A percentile compares a stretch with the other conserved stretches of the same genome.
Evolutionary conservation across 2,113 vertebrate genomes (phyloP).

Genomic region (Donacobius atricapilla): DNA sequence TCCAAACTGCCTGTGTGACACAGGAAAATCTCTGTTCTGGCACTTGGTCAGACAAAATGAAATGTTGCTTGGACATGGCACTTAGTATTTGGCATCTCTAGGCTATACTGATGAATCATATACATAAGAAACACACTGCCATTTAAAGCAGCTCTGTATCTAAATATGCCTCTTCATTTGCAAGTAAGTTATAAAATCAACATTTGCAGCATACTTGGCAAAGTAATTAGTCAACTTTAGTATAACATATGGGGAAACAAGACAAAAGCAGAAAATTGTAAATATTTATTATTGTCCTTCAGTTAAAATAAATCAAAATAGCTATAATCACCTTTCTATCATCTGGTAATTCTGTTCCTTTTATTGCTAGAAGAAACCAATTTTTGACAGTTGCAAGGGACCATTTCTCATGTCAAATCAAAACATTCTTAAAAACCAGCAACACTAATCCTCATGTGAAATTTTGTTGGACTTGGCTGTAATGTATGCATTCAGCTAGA

Average conservation of each 20-base stretch:
- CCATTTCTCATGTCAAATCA: not conserved
- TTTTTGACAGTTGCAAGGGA: not conserved
- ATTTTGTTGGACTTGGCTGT: not conserved
- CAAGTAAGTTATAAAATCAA: not conserved
- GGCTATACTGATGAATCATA: not conserved
- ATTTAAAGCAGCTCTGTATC: not conserved
- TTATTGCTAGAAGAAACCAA: not conserved
- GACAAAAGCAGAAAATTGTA: not conserved
- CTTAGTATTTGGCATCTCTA: not conserved
- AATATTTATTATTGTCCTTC: constrained; percentile 1
- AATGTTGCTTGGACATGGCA: not conserved
- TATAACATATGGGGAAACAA: not conserved
- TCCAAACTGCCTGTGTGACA: not conserved
- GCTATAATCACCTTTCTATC: not conserved
- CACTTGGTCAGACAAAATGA: not conserved
- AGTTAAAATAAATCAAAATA: not conserved
- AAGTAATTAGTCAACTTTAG: not conserved
- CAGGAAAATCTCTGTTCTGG: not conserved
- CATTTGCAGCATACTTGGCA: not conserved
- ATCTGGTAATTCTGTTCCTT: not conserved
- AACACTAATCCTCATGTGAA: not conserved
- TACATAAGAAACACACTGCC: not conserved
- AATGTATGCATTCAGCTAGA: not conserved
- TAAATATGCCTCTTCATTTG: not conserved
- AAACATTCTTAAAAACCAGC: not conserved